Evolutionary conservation across 2,888 invertebrate species (phyloP), one percentile per base, ranked within the genome.

Genomic region (Leucozona laternaria): DNA sequence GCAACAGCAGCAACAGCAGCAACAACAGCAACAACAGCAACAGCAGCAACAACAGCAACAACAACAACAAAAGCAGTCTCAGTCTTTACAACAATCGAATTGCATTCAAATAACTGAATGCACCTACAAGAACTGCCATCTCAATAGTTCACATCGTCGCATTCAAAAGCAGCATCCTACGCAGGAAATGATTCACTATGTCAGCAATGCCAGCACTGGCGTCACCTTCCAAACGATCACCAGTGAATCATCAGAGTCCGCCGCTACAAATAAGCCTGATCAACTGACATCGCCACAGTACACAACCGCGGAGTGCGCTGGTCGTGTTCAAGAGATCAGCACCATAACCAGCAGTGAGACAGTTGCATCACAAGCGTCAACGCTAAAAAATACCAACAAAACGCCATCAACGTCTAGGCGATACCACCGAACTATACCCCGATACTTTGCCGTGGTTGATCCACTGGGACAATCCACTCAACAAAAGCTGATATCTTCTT

Each of bases 371-470:
- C 88, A 85, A 79, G 71, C 62, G n/a, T 88, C 88, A 45, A 82
- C 82, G 8, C 58, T 82, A 5, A 86, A 86, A 82, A 79, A 78
- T 77, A 89, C 88, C 71, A 89, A 87, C 62, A 92, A 92, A 87
- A 92, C 92, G 6, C 91, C 92, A 3, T 91, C 92, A 2, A 91
- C 92, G 8, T 90, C 92, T 4, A 90, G 93, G 20, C 91, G 92
- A 71, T 92, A 92, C 88, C 93, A 93, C 90, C 92, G 93, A 57
- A 93, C 93, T 15, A 93, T 93, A 86, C 93, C 93, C 6, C 91
- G 93, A 43, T 93, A 93, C 80, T 92, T 93, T 88, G 91, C 93
- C 2, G 90, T 91, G 0, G 91, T 91, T 5, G 92, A 92, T 90
- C 92, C 93, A 0, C 62, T 89, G 48, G 84, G 83, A 70, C 90